phyloP scores from a whole-genome alignment of 2,113 vertebrate species.

The Odontesthes bonariensis region DNA sequence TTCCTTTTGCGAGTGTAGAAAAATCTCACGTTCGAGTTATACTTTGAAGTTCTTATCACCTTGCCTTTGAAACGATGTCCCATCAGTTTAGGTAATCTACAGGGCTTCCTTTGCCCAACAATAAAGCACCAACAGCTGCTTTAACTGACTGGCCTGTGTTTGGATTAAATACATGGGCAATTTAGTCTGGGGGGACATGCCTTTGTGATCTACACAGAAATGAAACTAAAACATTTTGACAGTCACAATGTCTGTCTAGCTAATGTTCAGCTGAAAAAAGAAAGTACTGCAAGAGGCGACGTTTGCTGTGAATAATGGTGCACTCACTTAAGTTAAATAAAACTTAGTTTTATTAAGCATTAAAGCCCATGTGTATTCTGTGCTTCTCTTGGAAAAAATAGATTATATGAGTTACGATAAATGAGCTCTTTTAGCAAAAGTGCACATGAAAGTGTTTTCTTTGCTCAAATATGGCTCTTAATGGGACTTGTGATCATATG shows the following conservation, averaged over 20 bases:
- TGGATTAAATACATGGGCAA: too few relatives aligned
- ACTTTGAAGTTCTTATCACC: slow-evolving; percentile 79
- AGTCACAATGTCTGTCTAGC: too few relatives aligned
- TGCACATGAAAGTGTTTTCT: background rate
- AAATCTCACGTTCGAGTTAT: slow-evolving; percentile 66
- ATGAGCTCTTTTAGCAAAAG: background rate
- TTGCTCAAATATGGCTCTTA: background rate
- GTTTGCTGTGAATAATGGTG: background rate
- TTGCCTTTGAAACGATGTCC: slow-evolving; percentile 49
- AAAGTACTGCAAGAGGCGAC: too few relatives aligned
- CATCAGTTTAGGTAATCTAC: slow-evolving; percentile 75
- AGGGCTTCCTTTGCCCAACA: slow-evolving; percentile 61
- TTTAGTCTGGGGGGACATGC: too few relatives aligned
- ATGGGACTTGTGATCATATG: background rate
- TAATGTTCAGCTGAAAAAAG: too few relatives aligned
- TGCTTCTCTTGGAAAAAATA: slow-evolving; percentile 1
- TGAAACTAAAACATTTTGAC: too few relatives aligned
- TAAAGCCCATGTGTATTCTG: background rate
- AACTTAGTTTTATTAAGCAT: background rate
- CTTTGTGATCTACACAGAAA: too few relatives aligned
- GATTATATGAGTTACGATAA: background rate
- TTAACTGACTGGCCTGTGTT: slow-evolving; percentile 21
- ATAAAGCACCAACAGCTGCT: slow-evolving; percentile 47
- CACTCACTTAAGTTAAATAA: background rate
- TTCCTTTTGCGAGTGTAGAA: slow-evolving; percentile 55